Base-by-base conservation (phyloP, 1,140 invertebrate species). In the Lordiphosa mommai region DNA sequence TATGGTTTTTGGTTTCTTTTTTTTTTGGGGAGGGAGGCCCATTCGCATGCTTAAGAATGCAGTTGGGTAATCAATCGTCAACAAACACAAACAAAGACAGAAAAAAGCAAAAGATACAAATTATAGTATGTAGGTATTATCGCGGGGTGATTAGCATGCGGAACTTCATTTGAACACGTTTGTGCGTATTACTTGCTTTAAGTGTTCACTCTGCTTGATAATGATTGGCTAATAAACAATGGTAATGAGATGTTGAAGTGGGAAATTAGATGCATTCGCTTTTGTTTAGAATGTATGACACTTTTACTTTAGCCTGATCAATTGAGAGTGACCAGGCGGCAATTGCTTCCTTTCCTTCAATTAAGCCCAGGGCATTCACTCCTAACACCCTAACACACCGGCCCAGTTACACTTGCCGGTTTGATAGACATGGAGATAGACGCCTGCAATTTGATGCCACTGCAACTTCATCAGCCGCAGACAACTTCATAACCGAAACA, bases 101-200 rank as follows among this genome's bases (percentile, higher is more conserved):
- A 47, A 23, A n/a, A 8, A 8, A 34, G 6, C 29, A 32, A 32
- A 9, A 65, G 33, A 46, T 36, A 59, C 53, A 66, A 30, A 50
- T 67, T 57, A n/a, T n/a, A n/a, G n/a, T n/a, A n/a, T n/a, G n/a
- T n/a, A 4, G 17, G 17, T 23, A 23, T 23, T 74, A 55, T 73
- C 59, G 61, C 47, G 46, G 44, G 48, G 38, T 29, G 65, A 32
- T 38, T 32, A 48, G 51, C 40, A 43, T 57, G 63, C 77, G 77
- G 77, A 82, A 82, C 58, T 77, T 72, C 77, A 84, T 84, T 84
- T 84, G 72, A 84, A 69, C 77, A 82, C 77, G 77, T 82, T 65
- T 82, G 48, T 84, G 77, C 77, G 77, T 82, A 72, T 63, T 61
- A 37, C 27, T 32, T 17, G 33, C 34, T 60, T 74, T 73, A 73